phyloP scores from a whole-genome alignment of 2,888 invertebrate species.

The Leucoma salicis region DNA sequence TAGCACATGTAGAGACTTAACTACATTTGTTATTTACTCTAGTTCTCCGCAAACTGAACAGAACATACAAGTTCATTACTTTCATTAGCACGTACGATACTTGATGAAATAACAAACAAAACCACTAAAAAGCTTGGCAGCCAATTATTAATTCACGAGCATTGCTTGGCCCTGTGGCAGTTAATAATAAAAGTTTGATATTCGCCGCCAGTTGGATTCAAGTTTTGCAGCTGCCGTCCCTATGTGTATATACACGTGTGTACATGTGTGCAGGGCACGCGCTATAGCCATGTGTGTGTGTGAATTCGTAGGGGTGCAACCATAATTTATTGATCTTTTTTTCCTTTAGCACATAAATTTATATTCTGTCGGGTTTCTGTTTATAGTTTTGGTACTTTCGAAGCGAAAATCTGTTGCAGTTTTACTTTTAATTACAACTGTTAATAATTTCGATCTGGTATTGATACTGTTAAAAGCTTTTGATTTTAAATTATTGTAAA shows the following conservation, averaged over 20 bases:
- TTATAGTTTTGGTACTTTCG: conserved; percentile 17
- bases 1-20: too few species aligned
- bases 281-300: conserved; percentile 37
- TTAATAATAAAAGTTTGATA: conserved; percentile 68
- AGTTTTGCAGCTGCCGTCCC: conserved; percentile 76
- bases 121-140: conserved; percentile 18
- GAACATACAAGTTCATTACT: conserved; percentile 5
- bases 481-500: too few species aligned
- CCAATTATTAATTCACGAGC: conserved; percentile 27
- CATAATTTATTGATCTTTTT: conserved; percentile 34
- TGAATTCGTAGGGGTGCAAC: conserved; percentile 39
- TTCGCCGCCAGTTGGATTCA: conserved; percentile 57
- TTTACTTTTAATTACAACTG: too few species aligned
- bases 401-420: conserved; percentile 9
- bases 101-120: conserved; percentile 24
- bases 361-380: conserved; percentile 24
- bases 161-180: conserved; percentile 22
- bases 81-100: conserved; percentile 16
- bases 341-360: conserved; percentile 25
- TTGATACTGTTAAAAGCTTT: too few species aligned
- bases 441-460: too few species aligned
- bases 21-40: neutral
- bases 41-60: neutral
- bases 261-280: conserved; percentile 37
- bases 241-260: conserved; percentile 42